Evolutionary conservation across 2,113 vertebrate genomes (phyloP).

Genomic region (Peromyscus leucopus): DNA sequence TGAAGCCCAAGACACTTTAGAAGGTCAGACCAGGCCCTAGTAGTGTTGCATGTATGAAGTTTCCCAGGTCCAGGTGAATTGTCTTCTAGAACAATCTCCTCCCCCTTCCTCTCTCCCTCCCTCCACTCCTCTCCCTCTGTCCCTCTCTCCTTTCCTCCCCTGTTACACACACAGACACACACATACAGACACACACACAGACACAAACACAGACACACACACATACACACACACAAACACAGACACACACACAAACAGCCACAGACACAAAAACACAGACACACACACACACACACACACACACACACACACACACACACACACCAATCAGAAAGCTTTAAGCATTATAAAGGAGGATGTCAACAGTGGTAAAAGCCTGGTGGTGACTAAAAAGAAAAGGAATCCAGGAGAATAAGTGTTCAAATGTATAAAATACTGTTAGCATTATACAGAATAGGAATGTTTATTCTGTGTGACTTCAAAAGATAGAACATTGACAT

Average conservation of each 20-base stretch:
- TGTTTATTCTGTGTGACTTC: background rate
- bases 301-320: background rate
- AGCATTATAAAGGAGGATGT: background rate
- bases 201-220: background rate
- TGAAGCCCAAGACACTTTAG: conserved; percentile 27
- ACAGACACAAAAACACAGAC: background rate
- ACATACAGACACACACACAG: background rate
- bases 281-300: background rate
- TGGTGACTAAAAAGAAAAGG: background rate
- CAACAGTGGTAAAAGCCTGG: conserved; percentile 1
- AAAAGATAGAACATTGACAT: background rate
- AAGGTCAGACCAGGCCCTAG: background rate
- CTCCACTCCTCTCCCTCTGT: background rate
- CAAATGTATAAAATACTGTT: background rate
- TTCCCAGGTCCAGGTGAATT: background rate
- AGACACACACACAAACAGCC: too few relatives aligned
- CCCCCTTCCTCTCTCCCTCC: background rate
- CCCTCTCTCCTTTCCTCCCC: background rate
- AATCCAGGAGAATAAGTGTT: background rate
- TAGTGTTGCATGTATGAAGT: background rate
- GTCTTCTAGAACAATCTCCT: background rate
- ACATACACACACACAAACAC: background rate
- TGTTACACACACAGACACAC: background rate
- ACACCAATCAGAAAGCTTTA: conserved; percentile 7
- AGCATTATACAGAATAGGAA: background rate